Conservation (phyloP, 2,113 vertebrate species). For the Anguilla japonica region DNA sequence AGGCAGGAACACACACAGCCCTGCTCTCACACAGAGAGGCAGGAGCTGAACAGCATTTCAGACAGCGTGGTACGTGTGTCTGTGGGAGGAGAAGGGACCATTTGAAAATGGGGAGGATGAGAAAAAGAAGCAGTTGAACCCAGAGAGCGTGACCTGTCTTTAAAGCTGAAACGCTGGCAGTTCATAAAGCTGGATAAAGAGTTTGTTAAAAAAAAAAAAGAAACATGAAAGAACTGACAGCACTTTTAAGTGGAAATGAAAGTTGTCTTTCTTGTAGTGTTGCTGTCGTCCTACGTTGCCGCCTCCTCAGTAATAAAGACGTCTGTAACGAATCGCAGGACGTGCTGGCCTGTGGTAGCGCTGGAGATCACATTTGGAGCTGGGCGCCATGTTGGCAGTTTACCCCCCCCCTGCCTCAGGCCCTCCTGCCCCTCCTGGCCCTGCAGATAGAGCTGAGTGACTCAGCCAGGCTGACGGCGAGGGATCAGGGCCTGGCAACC, state of each 20-base stretch:
- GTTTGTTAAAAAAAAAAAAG: background rate
- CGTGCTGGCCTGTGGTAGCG: too few species aligned
- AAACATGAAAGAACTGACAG: background rate
- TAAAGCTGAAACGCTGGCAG: background rate
- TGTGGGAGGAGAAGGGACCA: background rate
- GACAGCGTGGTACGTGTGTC: background rate
- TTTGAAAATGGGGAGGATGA: background rate
- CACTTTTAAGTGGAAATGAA: background rate
- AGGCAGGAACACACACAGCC: too few species aligned
- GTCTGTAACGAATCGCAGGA: too few species aligned
- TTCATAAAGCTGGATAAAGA: background rate
- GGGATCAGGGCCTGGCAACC: background rate
- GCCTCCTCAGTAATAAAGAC: background rate
- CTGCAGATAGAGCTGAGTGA: background rate
- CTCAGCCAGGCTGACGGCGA: background rate
- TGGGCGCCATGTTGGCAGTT: background rate
- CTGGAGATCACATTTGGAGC: background rate
- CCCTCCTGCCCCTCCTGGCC: background rate
- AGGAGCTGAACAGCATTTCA: background rate
- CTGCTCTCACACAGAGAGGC: background rate
- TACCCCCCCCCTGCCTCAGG: background rate
- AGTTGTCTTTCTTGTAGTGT: background rate
- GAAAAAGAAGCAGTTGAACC: background rate
- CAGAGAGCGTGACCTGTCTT: background rate
- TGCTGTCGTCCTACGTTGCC: background rate